Evolutionary conservation across 2,113 vertebrate genomes (phyloP).

Genomic region (Bubo blakistoni): DNA sequence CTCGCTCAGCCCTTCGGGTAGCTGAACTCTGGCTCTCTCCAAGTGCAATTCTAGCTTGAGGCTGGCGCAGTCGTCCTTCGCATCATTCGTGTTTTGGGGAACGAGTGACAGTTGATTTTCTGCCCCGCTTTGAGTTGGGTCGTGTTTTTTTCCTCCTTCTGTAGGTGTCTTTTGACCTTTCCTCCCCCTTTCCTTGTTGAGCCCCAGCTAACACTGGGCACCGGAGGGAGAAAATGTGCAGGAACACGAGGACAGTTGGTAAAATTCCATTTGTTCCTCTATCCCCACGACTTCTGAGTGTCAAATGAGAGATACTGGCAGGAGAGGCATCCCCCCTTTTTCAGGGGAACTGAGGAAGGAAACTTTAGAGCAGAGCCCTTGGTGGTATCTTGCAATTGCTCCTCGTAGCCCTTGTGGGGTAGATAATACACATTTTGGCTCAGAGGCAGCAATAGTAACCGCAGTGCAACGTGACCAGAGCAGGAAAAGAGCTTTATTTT

Average conservation of each 20-base stretch:
- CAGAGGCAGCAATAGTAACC: not conserved
- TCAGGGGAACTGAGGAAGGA: not conserved
- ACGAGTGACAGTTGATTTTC: not conserved
- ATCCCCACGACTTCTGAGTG: not conserved
- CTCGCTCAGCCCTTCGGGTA: not conserved
- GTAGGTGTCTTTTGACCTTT: not conserved
- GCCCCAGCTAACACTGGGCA: not conserved
- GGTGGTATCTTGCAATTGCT: not conserved
- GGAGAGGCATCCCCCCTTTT: not conserved
- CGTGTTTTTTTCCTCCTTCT: not conserved
- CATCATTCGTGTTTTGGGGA: not conserved
- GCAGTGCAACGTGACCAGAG: accelerated
- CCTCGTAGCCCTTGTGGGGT: not conserved
- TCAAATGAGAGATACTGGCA: not conserved
- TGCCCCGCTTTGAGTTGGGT: not conserved
- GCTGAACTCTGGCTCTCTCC: not conserved
- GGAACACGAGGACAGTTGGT: not conserved
- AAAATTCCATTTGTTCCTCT: not conserved
- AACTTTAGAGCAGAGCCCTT: not conserved
- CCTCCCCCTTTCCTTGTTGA: not conserved
- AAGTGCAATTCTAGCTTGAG: not conserved
- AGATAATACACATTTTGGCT: not conserved
- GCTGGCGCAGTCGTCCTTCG: accelerated
- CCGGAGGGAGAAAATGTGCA: not conserved
- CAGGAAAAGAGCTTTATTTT: not conserved